Percentiles rank a stretch among this genome's conserved stretches.
phyloP scores from a whole-genome alignment of 2,113 vertebrate genomes.

The Antechinus flavipes region DNA sequence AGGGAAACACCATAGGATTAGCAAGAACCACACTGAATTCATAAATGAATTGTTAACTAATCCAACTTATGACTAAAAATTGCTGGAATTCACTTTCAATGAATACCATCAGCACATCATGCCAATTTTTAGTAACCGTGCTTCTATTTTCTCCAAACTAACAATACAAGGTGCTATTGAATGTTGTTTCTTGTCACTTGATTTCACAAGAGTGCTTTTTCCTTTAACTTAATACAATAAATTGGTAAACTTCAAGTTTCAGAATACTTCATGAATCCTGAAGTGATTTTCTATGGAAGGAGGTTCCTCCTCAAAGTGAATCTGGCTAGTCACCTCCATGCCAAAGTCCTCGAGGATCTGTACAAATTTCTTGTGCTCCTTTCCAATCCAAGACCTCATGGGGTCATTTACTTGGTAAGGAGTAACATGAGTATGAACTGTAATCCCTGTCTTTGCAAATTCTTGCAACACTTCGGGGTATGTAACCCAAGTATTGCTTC shows the following conservation, averaged over 20 bases:
- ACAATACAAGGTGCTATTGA: slow-evolving; percentile 51
- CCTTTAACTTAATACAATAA: slow-evolving; percentile 50
- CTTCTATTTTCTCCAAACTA: slow-evolving; percentile 59
- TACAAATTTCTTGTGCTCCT: slow-evolving; percentile 92
- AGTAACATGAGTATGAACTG: slow-evolving; percentile 94
- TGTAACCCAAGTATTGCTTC: slow-evolving; percentile 97
- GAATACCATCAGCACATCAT: slow-evolving; percentile 56
- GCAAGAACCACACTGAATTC: slow-evolving; percentile 45
- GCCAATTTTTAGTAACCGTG: slow-evolving; percentile 70
- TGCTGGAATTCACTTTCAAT: slow-evolving; percentile 59
- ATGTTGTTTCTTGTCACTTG: slow-evolving; percentile 57
- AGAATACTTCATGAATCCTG: slow-evolving; percentile 92
- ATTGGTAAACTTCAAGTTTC: slow-evolving; percentile 69
- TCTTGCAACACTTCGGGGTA: slow-evolving; percentile 88
- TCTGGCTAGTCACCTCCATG: slow-evolving; percentile 86
- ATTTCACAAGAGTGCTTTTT: slow-evolving; percentile 68
- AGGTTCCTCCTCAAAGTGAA: slow-evolving; percentile 93
- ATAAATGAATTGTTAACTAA: slow-evolving; percentile 62
- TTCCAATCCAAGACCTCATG: slow-evolving; percentile 97
- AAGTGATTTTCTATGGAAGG: slow-evolving; percentile 97
- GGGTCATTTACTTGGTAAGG: slow-evolving; percentile 96
- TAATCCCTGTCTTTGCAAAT: slow-evolving; percentile 90
- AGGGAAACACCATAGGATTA: slow-evolving; percentile 51
- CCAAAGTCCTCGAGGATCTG: slow-evolving; percentile 91
- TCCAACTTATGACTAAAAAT: slow-evolving; percentile 48